Conservation (phyloP, 1,140 invertebrate species). For the Schlechtendalia chinensis region DNA sequence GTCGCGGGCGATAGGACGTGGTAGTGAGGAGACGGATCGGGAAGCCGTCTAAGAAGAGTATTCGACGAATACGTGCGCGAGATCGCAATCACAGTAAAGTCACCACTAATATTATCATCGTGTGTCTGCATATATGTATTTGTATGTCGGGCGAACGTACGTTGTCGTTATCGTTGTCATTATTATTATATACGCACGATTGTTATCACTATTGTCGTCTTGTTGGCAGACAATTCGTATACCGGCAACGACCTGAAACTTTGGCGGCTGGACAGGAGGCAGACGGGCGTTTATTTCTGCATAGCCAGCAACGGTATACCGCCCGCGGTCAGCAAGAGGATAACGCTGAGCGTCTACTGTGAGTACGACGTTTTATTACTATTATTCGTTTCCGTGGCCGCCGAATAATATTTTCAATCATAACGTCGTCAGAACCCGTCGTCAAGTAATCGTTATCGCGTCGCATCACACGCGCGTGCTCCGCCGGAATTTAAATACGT, state of each 20-base stretch:
- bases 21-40: background rate
- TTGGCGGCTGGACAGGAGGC: conserved; percentile 72
- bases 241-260: conserved; percentile 61
- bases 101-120: background rate
- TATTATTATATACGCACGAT: background rate
- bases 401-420: too few relatives aligned
- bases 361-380: conserved; percentile 60
- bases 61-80: too few relatives aligned
- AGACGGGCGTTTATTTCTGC: conserved; percentile 85
- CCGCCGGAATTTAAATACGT: background rate
- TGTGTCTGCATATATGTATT: background rate
- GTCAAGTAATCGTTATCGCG: too few relatives aligned
- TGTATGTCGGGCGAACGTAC: background rate
- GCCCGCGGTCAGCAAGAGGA: conserved; percentile 82
- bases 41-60: background rate
- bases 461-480: too few relatives aligned
- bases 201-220: background rate
- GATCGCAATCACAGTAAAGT: too few relatives aligned
- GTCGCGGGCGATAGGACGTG: background rate
- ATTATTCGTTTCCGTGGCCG: too few relatives aligned
- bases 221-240: conserved; percentile 44
- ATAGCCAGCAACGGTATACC: conserved; percentile 87
- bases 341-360: conserved; percentile 85
- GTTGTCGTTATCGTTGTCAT: conserved; percentile 20
- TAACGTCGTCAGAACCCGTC: too few relatives aligned